Base-by-base conservation (phyloP, 2,113 vertebrate genomes). In the Gadus chalcogrammus region DNA sequence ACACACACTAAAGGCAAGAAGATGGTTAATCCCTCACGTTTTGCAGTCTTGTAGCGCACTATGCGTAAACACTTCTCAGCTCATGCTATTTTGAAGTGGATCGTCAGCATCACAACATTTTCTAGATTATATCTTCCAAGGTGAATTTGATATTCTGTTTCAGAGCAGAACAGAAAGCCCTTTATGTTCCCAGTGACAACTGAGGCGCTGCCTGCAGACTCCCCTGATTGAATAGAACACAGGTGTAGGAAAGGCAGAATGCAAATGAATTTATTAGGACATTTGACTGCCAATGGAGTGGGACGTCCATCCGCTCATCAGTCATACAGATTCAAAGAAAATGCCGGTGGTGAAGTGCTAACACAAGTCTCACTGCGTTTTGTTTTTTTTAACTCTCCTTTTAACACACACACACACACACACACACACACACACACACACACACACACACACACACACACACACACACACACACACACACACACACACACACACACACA, bases 281-380 rank as follows among this genome's bases (percentile, higher is more conserved):
- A 31, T 68, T 38, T 65, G 56, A 66, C 68, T 61, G 18, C 24
- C 67, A n/a, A 71, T 70, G 65, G 69, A 74, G 72, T 48, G 42
- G 12, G 42, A 48, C 42, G 7, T 48, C 42, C 42, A 48, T 52
- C 89, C 73, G 85, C 87, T 73, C 84, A 55, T 56, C 62, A 76
- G 71, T 78, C 70, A 66, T 72, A 75, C 69, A 71, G 66, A 82
- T 67, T 64, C 65, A 74, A 66, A 83, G 75, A 82, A 58, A 60
- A 68, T 28, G 73, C 74, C 72, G 63, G 69, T 59, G 74, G 77
- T 78, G 78, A 88, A 91, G 90, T 88, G 84, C 88, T 88, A 87
- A 74, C 74, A 83, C 75, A 72, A 83, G 74, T 72, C 77, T 85
- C 61, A 76, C 72, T 79, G 72, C 63, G 58, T 75, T 53, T 53